Percentiles rank a stretch among this genome's conserved stretches.
Evolutionary conservation across 2,113 vertebrate genomes (phyloP).

Genomic region (Benitochromis conjunctus): DNA sequence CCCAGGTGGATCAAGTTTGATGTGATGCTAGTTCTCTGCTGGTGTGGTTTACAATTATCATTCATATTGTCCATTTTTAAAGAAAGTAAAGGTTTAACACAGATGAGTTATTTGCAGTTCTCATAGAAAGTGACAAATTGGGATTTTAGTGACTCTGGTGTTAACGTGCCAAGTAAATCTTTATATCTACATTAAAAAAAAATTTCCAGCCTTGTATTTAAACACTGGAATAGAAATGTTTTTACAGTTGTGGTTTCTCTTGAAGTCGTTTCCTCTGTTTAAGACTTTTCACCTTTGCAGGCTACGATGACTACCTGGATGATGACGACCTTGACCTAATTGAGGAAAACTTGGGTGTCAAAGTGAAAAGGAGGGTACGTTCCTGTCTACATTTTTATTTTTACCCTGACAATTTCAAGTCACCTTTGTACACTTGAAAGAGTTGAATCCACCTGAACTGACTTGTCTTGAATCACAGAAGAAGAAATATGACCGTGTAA

Average conservation of each 20-base stretch:
- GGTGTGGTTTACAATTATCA: not conserved
- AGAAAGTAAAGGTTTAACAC: not conserved
- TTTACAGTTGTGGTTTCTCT: not conserved
- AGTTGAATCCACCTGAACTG: not conserved
- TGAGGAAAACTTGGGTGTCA: slow-evolving; percentile 97
- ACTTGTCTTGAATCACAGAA: slow-evolving; percentile 52
- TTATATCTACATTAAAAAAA: not conserved
- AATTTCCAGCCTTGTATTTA: not conserved
- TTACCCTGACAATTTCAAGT: not conserved
- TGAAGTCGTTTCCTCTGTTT: not conserved
- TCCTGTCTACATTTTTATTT: not conserved
- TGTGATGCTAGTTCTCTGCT: not conserved
- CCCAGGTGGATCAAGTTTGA: not conserved
- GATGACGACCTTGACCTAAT: slow-evolving; percentile 98
- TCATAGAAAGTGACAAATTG: not conserved
- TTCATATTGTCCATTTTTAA: not conserved
- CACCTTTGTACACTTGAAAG: not conserved
- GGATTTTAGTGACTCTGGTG: not conserved
- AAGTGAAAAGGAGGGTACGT: slow-evolving; percentile 93
- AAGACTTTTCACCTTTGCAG: slow-evolving; percentile 53
- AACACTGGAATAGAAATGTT: not conserved
- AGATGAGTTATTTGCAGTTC: not conserved
- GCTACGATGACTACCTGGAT: slow-evolving; percentile 89
- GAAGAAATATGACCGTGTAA: slow-evolving; percentile 93
- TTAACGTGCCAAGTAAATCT: not conserved